Evolutionary conservation across 2,113 vertebrate genomes (phyloP), one percentile per base, ranked within the genome.

Genomic region (Stercorarius parasiticus): DNA sequence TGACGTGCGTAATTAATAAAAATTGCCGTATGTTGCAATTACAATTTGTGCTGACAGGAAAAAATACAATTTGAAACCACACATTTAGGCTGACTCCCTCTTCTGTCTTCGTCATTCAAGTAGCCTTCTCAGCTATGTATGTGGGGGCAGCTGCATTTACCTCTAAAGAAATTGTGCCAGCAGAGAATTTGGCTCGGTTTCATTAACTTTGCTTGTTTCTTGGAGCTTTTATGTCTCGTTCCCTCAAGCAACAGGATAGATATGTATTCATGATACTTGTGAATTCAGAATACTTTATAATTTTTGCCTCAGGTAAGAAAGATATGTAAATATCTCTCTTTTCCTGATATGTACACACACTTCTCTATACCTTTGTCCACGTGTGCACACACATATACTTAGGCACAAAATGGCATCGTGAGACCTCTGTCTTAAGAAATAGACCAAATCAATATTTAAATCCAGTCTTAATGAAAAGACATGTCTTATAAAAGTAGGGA

Each of bases 31-130:
- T 65, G 58, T 82, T 94, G 82, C 87, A 97, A 90, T 94, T 95
- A 93, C 9, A 67, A 16, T 92, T 96, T 93, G 30, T 96, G 96
- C 96, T 97, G 96, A 96, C 87, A 73, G 74, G 85, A 90, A 95
- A 96, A 95, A 96, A 82, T 49, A 53, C 25, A 73, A 15, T 91
- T 85, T 72, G 62, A 96, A 96, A 84, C 77, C 95, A 73, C 93
- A 66, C 66, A 47, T 77, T 93, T 85, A 83, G 74, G 49, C 62
- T 91, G 69, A 90, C 95, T 97, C 94, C 78, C 86, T 95, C 83
- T 93, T 80, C 61, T 76, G 5, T 76, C 73, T 86, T 85, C 32
- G 0, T 95, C 80, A 94, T 79, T 96, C 43, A 80, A 90, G 62
- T 8, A 69, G 65, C 49, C 34, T 90, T 88, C 95, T 94, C 73